Conservation (phyloP, 1,140 invertebrate genomes). For the Helicoverpa zea region DNA sequence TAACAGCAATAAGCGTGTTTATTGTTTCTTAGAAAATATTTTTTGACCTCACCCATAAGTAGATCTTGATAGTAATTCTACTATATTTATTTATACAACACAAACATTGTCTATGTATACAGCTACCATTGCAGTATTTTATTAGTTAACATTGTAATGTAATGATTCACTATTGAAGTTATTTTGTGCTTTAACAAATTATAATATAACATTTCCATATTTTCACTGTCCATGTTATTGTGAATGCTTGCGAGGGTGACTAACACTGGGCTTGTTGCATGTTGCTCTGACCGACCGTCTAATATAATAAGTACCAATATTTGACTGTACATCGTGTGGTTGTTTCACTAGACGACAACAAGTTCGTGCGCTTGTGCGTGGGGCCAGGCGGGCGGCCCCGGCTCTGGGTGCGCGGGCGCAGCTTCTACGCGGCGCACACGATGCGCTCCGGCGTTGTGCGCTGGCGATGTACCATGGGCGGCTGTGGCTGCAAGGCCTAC, state of each 20-base stretch:
- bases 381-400: conserved; percentile 80
- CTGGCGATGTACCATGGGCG: conserved; percentile 83
- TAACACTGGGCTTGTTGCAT: conserved; percentile 42
- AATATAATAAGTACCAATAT: conserved; percentile 13
- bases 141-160: background rate
- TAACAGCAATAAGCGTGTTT: conserved; percentile 7
- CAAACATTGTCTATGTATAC: background rate
- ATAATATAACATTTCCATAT: conserved; percentile 44
- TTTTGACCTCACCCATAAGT: background rate
- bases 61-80: background rate
- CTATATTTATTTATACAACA: background rate
- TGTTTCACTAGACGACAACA: conserved; percentile 69
- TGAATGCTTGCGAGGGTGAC: conserved; percentile 13
- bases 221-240: conserved; percentile 14
- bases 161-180: background rate
- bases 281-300: conserved; percentile 30
- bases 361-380: conserved; percentile 75
- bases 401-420: conserved; percentile 79
- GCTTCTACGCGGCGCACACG: conserved; percentile 83
- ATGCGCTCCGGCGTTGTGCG: conserved; percentile 82
- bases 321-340: conserved; percentile 46
- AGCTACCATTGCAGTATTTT: background rate
- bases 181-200: conserved; percentile 39
- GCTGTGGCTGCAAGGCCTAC: conserved; percentile 82
- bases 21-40: background rate